Evolutionary conservation across 2,113 vertebrate species (phyloP), one percentile per base, ranked within the genome.

Genomic region (Penelope pileata): DNA sequence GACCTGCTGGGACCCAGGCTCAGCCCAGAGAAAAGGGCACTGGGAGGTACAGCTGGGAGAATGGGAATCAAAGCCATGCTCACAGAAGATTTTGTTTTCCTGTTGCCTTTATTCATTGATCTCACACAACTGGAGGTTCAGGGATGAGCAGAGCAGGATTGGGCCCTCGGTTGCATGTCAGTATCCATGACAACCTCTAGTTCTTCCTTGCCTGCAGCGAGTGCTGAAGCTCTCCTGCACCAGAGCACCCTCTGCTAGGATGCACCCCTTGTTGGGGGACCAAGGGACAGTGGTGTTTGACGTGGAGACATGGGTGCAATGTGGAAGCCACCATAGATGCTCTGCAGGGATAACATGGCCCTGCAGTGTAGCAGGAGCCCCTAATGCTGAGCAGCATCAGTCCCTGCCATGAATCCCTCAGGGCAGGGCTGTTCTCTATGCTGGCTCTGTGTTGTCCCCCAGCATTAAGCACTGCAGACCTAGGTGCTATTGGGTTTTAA

Each of bases 111-210:
- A 22, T 59, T 21, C 54, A 18, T 34, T 60, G 67, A 45, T 54
- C 1, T 36, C 23, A 29, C 34, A 6, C 0, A 3, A 23, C 2
- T 5, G 47, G 56, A 80, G 60, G 60, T 84, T 32, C 56, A 82
- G 29, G 18, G 54, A 21, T 58, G 54, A 80, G 62, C 40, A 22
- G 63, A 10, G 22, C 45, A 69, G 79, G 53, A 63, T 14, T 6
- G 1, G 69, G 10, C 32, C 47, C 62, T 45, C 15, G 1, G 0
- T 22, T 45, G 42, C 36, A 12, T 51, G 3, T 10, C 27, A 12
- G 96, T 92, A 42, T 82, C 94, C 84, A 60, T 68, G 86, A 53
- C 87, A 96, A 89, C 74, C 4, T 0, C 58, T 76, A n/a, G 7
- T 17, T 81, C 38, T 63, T 48, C 2, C 34, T 18, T 24, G 38